Evolutionary conservation across 2,113 vertebrate species (phyloP).

Genomic region (Megaceryle maxima): DNA sequence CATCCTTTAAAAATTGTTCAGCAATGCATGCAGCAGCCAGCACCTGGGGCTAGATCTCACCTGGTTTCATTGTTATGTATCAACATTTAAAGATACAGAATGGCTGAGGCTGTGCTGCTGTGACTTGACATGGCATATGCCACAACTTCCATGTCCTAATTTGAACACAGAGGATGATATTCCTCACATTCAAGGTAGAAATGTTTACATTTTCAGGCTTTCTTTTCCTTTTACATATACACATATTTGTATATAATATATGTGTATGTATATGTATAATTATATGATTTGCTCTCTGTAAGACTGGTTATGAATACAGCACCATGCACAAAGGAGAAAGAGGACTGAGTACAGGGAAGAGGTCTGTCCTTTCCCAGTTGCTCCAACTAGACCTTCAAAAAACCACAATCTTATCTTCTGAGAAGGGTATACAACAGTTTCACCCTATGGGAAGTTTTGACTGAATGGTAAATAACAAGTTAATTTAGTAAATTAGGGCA

Average conservation of each 20-base stretch:
- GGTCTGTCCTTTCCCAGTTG: not conserved
- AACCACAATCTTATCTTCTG: not conserved
- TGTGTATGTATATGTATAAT: not conserved
- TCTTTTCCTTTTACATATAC: not conserved
- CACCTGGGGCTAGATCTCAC: slow-evolving; percentile 56
- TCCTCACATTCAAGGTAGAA: not conserved
- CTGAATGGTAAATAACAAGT: not conserved
- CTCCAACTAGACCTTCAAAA: not conserved
- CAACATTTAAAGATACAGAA: slow-evolving; percentile 57
- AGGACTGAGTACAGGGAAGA: not conserved
- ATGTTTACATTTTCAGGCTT: not conserved
- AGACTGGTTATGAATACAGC: not conserved
- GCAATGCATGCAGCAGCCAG: slow-evolving; percentile 41
- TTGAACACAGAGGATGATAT: not conserved
- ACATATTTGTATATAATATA: accelerated
- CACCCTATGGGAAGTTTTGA: not conserved
- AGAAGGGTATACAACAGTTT: not conserved
- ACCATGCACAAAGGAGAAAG: not conserved
- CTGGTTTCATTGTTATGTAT: slow-evolving; percentile 2
- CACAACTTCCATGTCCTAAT: not conserved
- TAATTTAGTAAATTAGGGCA: not conserved
- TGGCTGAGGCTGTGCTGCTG: not conserved
- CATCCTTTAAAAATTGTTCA: slow-evolving; percentile 57
- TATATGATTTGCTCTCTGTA: not conserved
- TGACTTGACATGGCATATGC: not conserved